Evolutionary conservation across 2,113 vertebrate species (phyloP), one percentile per base, ranked within the genome.

Genomic region (Marmota monax): DNA sequence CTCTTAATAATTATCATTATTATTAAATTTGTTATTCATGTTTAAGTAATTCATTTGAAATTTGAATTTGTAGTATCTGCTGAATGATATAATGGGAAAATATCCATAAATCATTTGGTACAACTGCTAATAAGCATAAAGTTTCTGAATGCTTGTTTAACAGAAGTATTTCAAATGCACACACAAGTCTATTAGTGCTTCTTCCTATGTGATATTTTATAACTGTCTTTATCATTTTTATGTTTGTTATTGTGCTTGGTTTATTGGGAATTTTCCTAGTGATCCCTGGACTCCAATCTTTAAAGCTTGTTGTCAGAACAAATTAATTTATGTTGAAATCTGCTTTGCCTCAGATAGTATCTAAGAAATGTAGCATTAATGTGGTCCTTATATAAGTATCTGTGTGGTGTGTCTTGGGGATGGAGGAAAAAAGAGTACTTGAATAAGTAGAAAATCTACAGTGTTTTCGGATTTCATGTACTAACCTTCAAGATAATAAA

Each of bases 301-400:
- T 98, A 98, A 45, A 97, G 96, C 97, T 97, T 98, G 97, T 98
- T 99, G 98, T 98, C 98, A 99, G 97, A 98, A 98, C 97, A 98
- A 99, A 99, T 99, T 98, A 98, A 99, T 99, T 99, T 98, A 98
- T 98, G 94, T 98, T 97, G 98, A 98, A 98, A 98, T 97, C 98
- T 97, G 97, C 97, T 98, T 98, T 98, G 97, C 96, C 98, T 98
- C 96, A 96, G 97, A 98, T 99, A 98, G 96, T 97, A 98, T 98
- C 98, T 98, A 98, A 97, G 98, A 99, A 98, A 98, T 98, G 95
- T 94, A 98, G 97, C 97, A 98, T 99, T 98, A 99, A 98, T 98
- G 96, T 98, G 98, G 98, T 98, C 95, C 96, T 97, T 98, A 97
- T 97, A 96, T 95, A 98, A 98, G 96, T 97, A 92, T 96, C 95